Conservation (phyloP, 1,140 invertebrate genomes). For the Cryptotermes secundus region DNA sequence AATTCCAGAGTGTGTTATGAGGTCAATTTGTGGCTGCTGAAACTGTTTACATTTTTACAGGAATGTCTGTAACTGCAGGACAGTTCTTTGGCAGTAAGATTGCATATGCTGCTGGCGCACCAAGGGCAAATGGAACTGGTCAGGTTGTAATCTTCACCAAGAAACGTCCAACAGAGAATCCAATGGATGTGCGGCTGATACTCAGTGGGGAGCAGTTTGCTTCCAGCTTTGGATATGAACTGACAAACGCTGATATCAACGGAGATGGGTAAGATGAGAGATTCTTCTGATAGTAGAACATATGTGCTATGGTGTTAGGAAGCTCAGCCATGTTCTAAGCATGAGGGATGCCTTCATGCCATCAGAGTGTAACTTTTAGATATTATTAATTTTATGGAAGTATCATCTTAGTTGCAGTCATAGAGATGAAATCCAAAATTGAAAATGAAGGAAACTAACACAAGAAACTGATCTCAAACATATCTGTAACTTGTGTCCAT, state of each 20-base stretch:
- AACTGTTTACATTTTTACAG: constrained; percentile 49
- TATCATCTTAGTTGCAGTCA: too few species aligned
- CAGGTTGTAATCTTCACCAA: constrained; percentile 82
- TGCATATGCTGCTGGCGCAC: constrained; percentile 82
- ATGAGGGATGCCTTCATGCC: too few species aligned
- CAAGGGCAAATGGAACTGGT: constrained; percentile 79
- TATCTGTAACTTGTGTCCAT: too few species aligned
- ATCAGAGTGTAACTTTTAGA: too few species aligned
- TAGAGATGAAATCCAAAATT: too few species aligned
- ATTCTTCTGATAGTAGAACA: background rate
- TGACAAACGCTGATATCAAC: constrained; percentile 81
- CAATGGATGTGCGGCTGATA: constrained; percentile 61
- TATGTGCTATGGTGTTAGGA: too few species aligned
- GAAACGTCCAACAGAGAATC: constrained; percentile 37
- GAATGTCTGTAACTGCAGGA: constrained; percentile 84
- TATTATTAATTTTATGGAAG: too few species aligned
- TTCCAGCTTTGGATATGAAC: constrained; percentile 86
- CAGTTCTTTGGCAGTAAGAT: constrained; percentile 66
- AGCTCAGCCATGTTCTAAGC: too few species aligned
- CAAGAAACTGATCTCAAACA: too few species aligned
- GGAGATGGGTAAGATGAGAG: constrained; percentile 57
- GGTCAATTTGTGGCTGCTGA: background rate
- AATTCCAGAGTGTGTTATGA: too few species aligned
- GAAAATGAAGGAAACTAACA: too few species aligned
- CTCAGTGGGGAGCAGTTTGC: constrained; percentile 83